A percentile compares a stretch with the other conserved stretches of the same genome.
Evolutionary conservation across 2,888 invertebrate species (phyloP).

Genomic region (Luperina nickerlii): DNA sequence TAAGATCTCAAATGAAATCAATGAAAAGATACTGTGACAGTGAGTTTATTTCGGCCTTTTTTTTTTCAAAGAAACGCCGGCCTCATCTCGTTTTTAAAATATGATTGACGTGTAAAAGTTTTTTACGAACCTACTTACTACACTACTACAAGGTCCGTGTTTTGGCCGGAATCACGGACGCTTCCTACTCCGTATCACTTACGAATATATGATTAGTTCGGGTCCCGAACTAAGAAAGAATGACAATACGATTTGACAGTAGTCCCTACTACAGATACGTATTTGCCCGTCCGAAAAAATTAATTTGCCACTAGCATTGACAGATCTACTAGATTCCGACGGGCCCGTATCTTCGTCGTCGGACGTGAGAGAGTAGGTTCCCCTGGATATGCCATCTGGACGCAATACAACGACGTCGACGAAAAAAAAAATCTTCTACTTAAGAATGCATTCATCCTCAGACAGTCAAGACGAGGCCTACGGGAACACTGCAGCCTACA

Average conservation of each 20-base stretch:
- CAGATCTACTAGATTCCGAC: not conserved
- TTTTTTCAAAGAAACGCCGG: not conserved
- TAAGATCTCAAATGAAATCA: conserved; percentile 3
- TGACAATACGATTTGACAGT: not conserved
- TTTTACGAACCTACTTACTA: not conserved
- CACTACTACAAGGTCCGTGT: not conserved
- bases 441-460: conserved; percentile 63
- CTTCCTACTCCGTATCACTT: not conserved
- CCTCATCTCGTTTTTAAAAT: not conserved
- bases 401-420: conserved; percentile 41
- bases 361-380: too few species aligned
- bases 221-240: not conserved
- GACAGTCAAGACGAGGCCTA: conserved; percentile 63
- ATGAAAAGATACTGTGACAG: not conserved
- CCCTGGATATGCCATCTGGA: conserved; percentile 22
- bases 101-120: not conserved
- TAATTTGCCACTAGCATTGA: not conserved
- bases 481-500: conserved; percentile 54
- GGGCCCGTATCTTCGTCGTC: not conserved
- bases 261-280: not conserved
- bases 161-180: not conserved
- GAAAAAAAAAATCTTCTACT: conserved; percentile 52
- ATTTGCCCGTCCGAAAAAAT: not conserved
- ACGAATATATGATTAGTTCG: not conserved
- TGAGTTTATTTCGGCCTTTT: not conserved